These are phyloP conservation scores for Epirrhoe tristata DNA, from an alignment of 2,888 invertebrate genomes.

Conservation along the genomic window DNA sequence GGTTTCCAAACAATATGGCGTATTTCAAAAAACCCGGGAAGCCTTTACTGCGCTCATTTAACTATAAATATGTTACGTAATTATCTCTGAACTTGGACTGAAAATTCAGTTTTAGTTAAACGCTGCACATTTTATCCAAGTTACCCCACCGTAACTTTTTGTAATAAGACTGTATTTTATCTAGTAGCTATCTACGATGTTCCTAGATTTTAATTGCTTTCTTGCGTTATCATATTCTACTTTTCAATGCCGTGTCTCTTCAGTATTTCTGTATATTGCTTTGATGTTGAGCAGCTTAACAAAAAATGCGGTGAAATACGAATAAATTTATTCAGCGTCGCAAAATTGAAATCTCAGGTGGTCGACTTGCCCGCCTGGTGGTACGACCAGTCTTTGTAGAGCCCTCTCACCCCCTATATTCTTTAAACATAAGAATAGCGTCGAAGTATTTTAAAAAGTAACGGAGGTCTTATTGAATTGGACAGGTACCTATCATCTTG, in stretches of 20 bases:
- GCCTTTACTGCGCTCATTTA: constrained; percentile 48
- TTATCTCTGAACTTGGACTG: constrained; percentile 11
- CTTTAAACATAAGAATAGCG: constrained; percentile 43
- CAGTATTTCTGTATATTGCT: constrained; percentile 52
- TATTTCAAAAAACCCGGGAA: constrained; percentile 56
- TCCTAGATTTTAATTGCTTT: constrained; percentile 2
- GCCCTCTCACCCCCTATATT: constrained; percentile 48
- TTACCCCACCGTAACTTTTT: constrained; percentile 11
- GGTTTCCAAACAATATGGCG: constrained; percentile 61
- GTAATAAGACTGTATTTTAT: constrained; percentile 9
- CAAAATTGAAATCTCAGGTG: constrained; percentile 84
- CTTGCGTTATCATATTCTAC: constrained; percentile 21
- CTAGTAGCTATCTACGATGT: neutral
- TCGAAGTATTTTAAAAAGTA: constrained; percentile 50
- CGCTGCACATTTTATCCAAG: constrained; percentile 11
- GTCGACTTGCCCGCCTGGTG: constrained; percentile 60
- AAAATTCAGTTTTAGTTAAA: constrained; percentile 17
- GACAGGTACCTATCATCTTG: constrained; percentile 60
- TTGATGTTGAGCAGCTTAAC: constrained; percentile 61
- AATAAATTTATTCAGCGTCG: constrained; percentile 79
- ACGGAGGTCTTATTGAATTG: constrained; percentile 54
- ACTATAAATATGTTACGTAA: constrained; percentile 41
- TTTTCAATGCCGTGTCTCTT: constrained; percentile 20
- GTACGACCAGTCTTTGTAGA: constrained; percentile 54
- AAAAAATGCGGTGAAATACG: constrained; percentile 67